Evolutionary conservation across 2,797 vertebrate species (phyloP).

Genomic region (Scleropages formosus): DNA sequence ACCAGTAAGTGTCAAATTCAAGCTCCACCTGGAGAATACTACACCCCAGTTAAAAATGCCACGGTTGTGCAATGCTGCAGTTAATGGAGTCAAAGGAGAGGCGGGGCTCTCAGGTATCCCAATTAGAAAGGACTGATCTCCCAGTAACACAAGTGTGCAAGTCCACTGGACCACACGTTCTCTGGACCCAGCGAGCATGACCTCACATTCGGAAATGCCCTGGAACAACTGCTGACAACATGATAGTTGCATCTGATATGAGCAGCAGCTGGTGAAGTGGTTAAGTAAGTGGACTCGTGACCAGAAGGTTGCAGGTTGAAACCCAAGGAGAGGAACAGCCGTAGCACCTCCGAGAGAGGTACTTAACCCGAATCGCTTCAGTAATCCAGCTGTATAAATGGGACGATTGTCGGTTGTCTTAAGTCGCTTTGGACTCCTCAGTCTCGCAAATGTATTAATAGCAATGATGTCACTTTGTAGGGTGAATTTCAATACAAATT

Average conservation of each 20-base stretch:
- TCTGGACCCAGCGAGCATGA: background rate
- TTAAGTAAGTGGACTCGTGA: background rate
- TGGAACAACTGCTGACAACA: background rate
- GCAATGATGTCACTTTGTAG: background rate
- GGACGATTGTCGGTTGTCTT: background rate
- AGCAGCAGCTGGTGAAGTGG: slow-evolving; percentile 12
- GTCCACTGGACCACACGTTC: background rate
- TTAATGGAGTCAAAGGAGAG: background rate
- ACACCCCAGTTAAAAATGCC: background rate
- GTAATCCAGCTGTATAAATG: background rate
- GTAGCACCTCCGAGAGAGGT: background rate
- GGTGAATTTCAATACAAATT: background rate
- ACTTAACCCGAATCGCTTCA: background rate
- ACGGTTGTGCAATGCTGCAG: background rate
- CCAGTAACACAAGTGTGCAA: slow-evolving; percentile 6
- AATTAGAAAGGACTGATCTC: background rate
- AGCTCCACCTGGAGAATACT: background rate
- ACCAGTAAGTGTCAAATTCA: background rate
- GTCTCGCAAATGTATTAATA: slow-evolving; percentile 6
- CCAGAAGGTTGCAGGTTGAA: background rate
- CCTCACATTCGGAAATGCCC: background rate
- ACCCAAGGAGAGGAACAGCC: background rate
- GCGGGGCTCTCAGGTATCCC: background rate
- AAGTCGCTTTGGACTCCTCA: background rate
- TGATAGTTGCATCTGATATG: background rate